phyloP scores from a whole-genome alignment of 1,140 invertebrate genomes.

The Leptoteleia sp. region DNA sequence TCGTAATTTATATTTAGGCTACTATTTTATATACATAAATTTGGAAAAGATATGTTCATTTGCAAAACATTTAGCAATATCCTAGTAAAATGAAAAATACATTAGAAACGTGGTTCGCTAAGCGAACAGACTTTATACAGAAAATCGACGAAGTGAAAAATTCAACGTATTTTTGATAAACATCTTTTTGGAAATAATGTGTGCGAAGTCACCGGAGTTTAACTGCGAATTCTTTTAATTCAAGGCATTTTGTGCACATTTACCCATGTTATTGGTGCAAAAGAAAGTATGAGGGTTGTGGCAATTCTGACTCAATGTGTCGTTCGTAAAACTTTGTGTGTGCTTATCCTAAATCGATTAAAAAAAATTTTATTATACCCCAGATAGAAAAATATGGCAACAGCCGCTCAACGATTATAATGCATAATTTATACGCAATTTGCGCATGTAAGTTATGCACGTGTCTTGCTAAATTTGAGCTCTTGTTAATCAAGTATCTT shows the following conservation, averaged over 20 bases:
- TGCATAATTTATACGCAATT: too few species aligned
- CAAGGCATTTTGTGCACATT: constrained; percentile 14
- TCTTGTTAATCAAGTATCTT: too few species aligned
- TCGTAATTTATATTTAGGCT: too few species aligned
- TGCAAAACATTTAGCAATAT: too few species aligned
- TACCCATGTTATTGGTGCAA: not conserved
- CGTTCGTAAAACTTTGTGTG: constrained; percentile 38
- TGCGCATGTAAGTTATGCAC: too few species aligned
- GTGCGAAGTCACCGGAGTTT: constrained; percentile 13
- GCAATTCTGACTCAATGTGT: constrained; percentile 28
- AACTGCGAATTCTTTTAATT: constrained; percentile 13
- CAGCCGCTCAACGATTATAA: constrained; percentile 1
- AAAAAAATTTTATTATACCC: constrained; percentile 13
- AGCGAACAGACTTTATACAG: too few species aligned
- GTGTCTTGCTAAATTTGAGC: not conserved
- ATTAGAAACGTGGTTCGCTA: too few species aligned
- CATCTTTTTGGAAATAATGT: constrained; percentile 33
- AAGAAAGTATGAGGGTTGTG: constrained; percentile 8
- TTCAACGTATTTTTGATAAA: constrained; percentile 55
- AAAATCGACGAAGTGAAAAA: constrained; percentile 44
- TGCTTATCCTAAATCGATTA: constrained; percentile 35
- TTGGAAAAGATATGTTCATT: too few species aligned
- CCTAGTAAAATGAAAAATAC: too few species aligned
- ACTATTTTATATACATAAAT: too few species aligned
- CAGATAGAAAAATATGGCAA: constrained; percentile 31